These are phyloP conservation scores for Heterodera carotae DNA, from an alignment of 1,140 invertebrate species.

Conservation along the genomic window DNA sequence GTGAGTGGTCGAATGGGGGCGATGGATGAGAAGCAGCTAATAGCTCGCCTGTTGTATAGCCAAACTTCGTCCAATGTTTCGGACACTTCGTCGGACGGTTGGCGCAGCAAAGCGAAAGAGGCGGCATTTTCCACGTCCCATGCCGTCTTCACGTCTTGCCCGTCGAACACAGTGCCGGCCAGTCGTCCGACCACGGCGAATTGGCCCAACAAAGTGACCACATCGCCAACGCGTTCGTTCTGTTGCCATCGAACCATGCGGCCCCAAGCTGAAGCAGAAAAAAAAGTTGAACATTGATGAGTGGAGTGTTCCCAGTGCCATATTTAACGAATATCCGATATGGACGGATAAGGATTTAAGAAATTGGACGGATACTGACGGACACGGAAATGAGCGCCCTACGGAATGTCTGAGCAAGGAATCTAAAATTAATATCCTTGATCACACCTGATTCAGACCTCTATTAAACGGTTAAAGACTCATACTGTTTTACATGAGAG, in stretches of 20 bases:
- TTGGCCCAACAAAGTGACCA: slow-evolving; percentile 57
- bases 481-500: too few relatives aligned
- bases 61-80: slow-evolving; percentile 62
- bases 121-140: slow-evolving; percentile 63
- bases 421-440: too few relatives aligned
- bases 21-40: neutral
- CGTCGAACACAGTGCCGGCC: slow-evolving; percentile 58
- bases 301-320: too few relatives aligned
- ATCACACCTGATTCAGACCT: too few relatives aligned
- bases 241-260: slow-evolving; percentile 58
- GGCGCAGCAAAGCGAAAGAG: slow-evolving; percentile 57
- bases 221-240: slow-evolving; percentile 61
- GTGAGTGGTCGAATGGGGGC: neutral
- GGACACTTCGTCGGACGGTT: slow-evolving; percentile 18
- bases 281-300: neutral
- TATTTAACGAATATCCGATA: too few relatives aligned
- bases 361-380: too few relatives aligned
- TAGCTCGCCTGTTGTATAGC: slow-evolving; percentile 63
- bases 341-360: too few relatives aligned
- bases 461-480: too few relatives aligned
- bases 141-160: slow-evolving; percentile 52
- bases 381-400: too few relatives aligned
- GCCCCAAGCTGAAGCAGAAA: slow-evolving; percentile 57
- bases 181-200: slow-evolving; percentile 62
- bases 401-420: too few relatives aligned